Evolutionary conservation across 2,888 invertebrate species (phyloP).

Genomic region (Melipona beecheii): DNA sequence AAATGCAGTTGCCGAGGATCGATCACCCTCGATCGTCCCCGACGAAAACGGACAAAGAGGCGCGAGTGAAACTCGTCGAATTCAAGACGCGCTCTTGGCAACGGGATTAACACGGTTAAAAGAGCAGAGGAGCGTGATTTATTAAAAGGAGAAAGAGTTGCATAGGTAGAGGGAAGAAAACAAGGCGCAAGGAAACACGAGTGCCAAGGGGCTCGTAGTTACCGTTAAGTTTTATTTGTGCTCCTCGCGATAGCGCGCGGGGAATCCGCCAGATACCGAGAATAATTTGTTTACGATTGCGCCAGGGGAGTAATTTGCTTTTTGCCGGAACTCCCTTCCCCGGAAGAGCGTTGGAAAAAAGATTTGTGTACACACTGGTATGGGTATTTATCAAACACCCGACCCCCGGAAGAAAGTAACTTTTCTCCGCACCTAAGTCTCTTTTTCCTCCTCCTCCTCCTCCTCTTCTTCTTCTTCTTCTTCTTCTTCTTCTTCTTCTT

Average conservation of each 20-base stretch:
- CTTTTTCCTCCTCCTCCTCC: too few relatives aligned
- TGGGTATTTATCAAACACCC: conserved; percentile 24
- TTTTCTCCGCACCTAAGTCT: not conserved
- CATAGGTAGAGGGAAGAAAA: not conserved
- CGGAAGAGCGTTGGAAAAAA: not conserved
- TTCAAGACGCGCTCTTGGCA: conserved; percentile 27
- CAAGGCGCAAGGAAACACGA: not conserved
- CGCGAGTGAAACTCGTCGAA: conserved; percentile 1
- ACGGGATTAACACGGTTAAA: conserved; percentile 38
- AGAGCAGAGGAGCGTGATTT: conserved; percentile 13
- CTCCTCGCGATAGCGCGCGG: not conserved
- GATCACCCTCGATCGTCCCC: conserved; percentile 63
- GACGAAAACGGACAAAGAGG: conserved; percentile 36
- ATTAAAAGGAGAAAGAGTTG: not conserved
- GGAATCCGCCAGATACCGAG: conserved; percentile 1
- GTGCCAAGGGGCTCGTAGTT: conserved; percentile 11
- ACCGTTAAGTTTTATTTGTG: conserved; percentile 31
- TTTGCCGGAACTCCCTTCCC: not conserved
- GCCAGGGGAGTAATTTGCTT: conserved; percentile 25
- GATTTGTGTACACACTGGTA: not conserved
- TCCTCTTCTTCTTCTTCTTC: too few relatives aligned
- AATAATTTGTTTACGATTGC: conserved; percentile 45
- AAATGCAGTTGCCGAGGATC: conserved; percentile 61
- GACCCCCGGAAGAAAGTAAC: conserved; percentile 9
- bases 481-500: too few relatives aligned